Percentiles rank a stretch among this genome's conserved stretches.
Evolutionary conservation across 1,140 invertebrate species (phyloP).

Genomic region (Vanessa atalanta): DNA sequence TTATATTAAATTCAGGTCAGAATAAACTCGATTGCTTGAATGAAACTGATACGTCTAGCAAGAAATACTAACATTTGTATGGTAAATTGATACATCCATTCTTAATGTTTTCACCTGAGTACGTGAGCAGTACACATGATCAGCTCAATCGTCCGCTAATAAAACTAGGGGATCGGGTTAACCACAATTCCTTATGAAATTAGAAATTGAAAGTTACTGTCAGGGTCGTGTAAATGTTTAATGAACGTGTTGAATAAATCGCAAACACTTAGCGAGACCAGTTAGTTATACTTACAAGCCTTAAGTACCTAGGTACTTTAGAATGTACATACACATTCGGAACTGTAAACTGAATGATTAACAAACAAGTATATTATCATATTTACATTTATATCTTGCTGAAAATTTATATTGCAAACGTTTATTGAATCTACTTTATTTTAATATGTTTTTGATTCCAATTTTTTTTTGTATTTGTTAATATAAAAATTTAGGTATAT

Average conservation of each 20-base stretch:
- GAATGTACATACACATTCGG: too few relatives aligned
- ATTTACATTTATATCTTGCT: too few relatives aligned
- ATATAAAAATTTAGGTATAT: too few relatives aligned
- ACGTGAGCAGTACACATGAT: conserved; percentile 40
- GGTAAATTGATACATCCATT: conserved; percentile 39
- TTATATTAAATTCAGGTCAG: not conserved
- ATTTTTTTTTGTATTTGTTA: too few relatives aligned
- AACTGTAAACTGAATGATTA: too few relatives aligned
- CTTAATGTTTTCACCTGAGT: conserved; percentile 38
- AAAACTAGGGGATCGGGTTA: conserved; percentile 47
- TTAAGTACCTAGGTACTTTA: not conserved
- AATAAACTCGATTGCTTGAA: conserved; percentile 1
- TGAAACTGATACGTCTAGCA: conserved; percentile 29
- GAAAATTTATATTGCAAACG: too few relatives aligned
- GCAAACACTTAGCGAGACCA: conserved; percentile 8
- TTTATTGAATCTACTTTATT: too few relatives aligned
- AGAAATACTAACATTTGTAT: conserved; percentile 33
- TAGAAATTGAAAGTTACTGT: conserved; percentile 52
- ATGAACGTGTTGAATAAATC: conserved; percentile 37
- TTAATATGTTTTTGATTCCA: too few relatives aligned
- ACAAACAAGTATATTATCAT: too few relatives aligned
- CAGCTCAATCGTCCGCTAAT: conserved; percentile 27
- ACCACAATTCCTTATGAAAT: conserved; percentile 45
- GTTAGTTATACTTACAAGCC: not conserved
- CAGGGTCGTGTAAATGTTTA: conserved; percentile 45